phyloP scores from a whole-genome alignment of 2,888 invertebrate species.

The Enchytraeus crypticus region DNA sequence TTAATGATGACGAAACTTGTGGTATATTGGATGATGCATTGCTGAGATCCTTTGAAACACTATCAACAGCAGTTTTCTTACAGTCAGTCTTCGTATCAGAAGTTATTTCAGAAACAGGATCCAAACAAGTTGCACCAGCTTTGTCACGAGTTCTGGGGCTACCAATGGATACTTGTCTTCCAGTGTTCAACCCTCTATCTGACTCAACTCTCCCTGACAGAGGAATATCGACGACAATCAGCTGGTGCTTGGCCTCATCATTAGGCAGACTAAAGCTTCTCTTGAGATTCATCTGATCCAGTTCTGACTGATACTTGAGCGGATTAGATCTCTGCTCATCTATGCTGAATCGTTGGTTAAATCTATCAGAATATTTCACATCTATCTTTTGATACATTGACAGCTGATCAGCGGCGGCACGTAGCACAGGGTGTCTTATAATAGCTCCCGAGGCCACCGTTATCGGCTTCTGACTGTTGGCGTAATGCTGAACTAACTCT shows the following conservation, averaged over 20 bases:
- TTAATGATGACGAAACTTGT: too few relatives aligned
- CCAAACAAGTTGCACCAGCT: too few relatives aligned
- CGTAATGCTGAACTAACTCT: slow-evolving; percentile 84
- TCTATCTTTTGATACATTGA: too few relatives aligned
- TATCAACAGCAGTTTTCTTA: not conserved
- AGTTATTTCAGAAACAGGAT: too few relatives aligned
- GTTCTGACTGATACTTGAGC: slow-evolving; percentile 37
- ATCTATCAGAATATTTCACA: too few relatives aligned
- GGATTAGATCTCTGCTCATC: slow-evolving; percentile 24
- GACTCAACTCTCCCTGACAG: not conserved
- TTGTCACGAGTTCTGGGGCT: too few relatives aligned
- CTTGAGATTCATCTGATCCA: slow-evolving; percentile 20
- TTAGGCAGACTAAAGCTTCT: slow-evolving; percentile 9
- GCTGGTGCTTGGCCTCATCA: not conserved
- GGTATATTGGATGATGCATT: too few relatives aligned
- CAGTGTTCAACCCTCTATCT: not conserved
- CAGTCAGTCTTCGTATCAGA: too few relatives aligned
- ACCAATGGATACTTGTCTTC: slow-evolving; percentile 9
- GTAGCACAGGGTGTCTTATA: slow-evolving; percentile 51
- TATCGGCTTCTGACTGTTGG: slow-evolving; percentile 79
- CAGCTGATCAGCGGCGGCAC: not conserved
- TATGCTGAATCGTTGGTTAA: not conserved
- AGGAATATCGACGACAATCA: not conserved
- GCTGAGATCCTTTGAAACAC: not conserved
- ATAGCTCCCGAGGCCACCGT: slow-evolving; percentile 79